Conservation (phyloP, 2,888 invertebrate genomes). For the Andrena bucephala region DNA sequence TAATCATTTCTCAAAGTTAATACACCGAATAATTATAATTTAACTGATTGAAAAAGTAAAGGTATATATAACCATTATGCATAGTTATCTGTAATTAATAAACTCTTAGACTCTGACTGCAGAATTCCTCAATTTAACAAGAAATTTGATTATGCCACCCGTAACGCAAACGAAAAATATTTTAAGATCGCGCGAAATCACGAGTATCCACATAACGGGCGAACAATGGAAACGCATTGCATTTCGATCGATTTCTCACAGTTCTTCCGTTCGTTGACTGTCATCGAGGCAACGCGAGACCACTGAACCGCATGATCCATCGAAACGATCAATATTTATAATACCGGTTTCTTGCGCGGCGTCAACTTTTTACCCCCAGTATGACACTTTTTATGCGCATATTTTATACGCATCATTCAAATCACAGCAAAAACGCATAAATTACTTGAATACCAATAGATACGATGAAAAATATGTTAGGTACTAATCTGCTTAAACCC, state of each 20-base stretch:
- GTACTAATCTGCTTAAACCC: neutral
- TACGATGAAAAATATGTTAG: neutral
- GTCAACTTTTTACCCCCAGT: constrained; percentile 15
- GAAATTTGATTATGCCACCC: neutral
- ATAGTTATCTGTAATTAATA: too few species aligned
- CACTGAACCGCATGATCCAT: constrained; percentile 32
- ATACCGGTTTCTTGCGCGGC: constrained; percentile 54
- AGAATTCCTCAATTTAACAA: neutral
- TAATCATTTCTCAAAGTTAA: too few species aligned
- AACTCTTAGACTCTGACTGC: too few species aligned
- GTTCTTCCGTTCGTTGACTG: constrained; percentile 39
- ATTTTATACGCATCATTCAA: constrained; percentile 25
- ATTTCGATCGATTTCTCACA: constrained; percentile 61
- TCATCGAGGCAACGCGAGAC: constrained; percentile 37
- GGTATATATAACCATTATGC: too few species aligned
- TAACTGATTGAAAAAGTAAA: too few species aligned
- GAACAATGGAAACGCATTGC: constrained; percentile 47
- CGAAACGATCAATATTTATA: constrained; percentile 58
- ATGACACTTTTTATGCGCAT: constrained; percentile 41
- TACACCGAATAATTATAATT: too few species aligned
- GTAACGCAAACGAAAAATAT: neutral
- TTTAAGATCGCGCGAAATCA: constrained; percentile 18
- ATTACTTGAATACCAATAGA: constrained; percentile 13
- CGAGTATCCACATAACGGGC: constrained; percentile 1
- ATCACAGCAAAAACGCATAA: constrained; percentile 16